Conservation (phyloP, 2,888 invertebrate genomes). For the Pardosa pseudoannulata region DNA sequence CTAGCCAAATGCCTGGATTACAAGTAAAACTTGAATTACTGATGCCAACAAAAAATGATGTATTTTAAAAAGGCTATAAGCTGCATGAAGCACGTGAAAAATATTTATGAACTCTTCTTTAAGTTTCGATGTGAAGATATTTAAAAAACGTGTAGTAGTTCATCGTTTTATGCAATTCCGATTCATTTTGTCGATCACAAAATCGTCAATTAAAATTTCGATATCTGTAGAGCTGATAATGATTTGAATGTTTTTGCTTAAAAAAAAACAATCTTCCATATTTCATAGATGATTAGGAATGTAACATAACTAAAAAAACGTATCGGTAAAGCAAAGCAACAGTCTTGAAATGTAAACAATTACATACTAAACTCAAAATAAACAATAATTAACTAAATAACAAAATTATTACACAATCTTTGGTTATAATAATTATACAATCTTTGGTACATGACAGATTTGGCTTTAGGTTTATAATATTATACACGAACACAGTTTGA, state of each 20-base stretch:
- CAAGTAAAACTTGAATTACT: too few species aligned
- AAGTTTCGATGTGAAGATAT: not conserved
- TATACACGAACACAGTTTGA: conserved; percentile 26
- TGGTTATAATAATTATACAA: conserved; percentile 10
- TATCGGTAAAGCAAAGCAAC: conserved; percentile 31
- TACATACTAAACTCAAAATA: conserved; percentile 48
- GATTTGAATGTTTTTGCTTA: too few species aligned
- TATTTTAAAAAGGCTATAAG: too few species aligned
- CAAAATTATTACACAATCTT: conserved; percentile 50
- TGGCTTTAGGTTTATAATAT: conserved; percentile 20
- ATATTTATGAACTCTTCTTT: not conserved
- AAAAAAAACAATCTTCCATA: too few species aligned
- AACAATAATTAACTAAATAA: conserved; percentile 42
- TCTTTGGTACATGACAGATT: conserved; percentile 31
- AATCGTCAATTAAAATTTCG: too few species aligned
- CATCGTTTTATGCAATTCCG: not conserved
- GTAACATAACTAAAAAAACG: conserved; percentile 51
- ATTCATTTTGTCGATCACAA: not conserved
- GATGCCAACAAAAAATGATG: too few species aligned
- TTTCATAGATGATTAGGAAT: conserved; percentile 33
- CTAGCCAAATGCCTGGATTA: too few species aligned
- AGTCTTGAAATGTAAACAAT: conserved; percentile 29
- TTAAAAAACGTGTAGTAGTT: not conserved
- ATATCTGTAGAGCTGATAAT: too few species aligned
- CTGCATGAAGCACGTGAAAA: not conserved